Percentiles rank a stretch among this genome's conserved stretches.
These are phyloP conservation scores for Martes flavigula DNA, from an alignment of 2,797 vertebrate genomes.

Conservation along the genomic window DNA sequence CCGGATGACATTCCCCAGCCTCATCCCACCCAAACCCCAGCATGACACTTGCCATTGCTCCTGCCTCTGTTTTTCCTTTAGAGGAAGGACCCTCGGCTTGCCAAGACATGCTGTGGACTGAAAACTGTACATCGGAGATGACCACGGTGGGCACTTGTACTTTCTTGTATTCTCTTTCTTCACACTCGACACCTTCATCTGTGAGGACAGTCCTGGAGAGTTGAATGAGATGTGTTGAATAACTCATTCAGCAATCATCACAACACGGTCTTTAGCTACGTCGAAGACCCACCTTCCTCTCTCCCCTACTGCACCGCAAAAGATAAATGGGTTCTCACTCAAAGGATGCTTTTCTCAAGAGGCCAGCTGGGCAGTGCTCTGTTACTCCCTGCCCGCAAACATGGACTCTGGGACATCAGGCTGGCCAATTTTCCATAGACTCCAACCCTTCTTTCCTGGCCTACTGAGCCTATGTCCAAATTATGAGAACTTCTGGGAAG, in stretches of 20 bases:
- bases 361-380: neutral
- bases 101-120: neutral
- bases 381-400: neutral
- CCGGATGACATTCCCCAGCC: neutral
- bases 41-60: accelerated
- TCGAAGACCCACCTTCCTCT: neutral
- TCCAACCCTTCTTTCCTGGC: neutral
- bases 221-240: neutral
- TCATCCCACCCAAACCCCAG: neutral
- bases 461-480: neutral
- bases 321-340: neutral
- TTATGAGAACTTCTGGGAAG: neutral
- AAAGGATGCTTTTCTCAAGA: neutral
- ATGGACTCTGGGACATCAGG: neutral
- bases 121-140: constrained; percentile 13
- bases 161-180: constrained; percentile 40
- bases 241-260: neutral
- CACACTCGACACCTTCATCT: neutral
- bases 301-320: neutral
- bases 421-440: neutral
- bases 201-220: constrained; percentile 41
- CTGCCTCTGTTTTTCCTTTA: neutral
- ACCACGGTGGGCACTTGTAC: neutral
- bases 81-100: neutral
- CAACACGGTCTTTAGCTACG: neutral